Evolutionary conservation across 2,797 vertebrate genomes (phyloP), one percentile per base, ranked within the genome.

Genomic region (Brachyalestes nurse): DNA sequence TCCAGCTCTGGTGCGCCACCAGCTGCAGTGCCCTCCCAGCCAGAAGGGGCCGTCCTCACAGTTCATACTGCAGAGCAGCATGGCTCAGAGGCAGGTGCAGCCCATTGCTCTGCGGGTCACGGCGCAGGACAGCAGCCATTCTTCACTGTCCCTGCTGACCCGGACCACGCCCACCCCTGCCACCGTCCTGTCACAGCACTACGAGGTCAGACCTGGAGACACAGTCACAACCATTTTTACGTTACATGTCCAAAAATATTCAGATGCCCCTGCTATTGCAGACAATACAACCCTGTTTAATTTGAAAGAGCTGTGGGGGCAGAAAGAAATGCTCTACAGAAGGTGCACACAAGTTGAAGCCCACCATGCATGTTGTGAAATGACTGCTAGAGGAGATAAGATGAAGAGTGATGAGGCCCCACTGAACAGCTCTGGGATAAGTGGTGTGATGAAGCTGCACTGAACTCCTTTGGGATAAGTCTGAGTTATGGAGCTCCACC

Each of bases 21-120:
- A 95, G 79, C 92, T 94, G 85, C 94, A 96, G 82, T 86, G 88
- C 78, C 91, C 95, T 4, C 86, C 93, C 8, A 89, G 93, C 87
- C 93, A 95, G 81, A 96, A 94, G 86, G 88, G 94, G 86, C 93
- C 96, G 1, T 95, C 96, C 82, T 96, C 97, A 90, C 96, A 97
- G 87, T 93, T 97, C 89, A 92, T 97, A 83, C 96, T 97, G 40
- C 94, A 92, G 79, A 85, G 90, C 40, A 40, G 90, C 49, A 55
- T 84, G 55, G 88, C 93, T 87, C 96, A 95, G 79, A 94, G 96
- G 87, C 96, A 96, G 77, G 93, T 97, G 76, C 97, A 97, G 87
- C 96, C 97, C 6, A 93, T 97, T 2, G 92, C 96, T 13, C 93
- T 97, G 77, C 95, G 95, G 86, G 94, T 93, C 80, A 83, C 94